phyloP scores from a whole-genome alignment of 2,797 vertebrate species.

The Taeniopygia guttata region DNA sequence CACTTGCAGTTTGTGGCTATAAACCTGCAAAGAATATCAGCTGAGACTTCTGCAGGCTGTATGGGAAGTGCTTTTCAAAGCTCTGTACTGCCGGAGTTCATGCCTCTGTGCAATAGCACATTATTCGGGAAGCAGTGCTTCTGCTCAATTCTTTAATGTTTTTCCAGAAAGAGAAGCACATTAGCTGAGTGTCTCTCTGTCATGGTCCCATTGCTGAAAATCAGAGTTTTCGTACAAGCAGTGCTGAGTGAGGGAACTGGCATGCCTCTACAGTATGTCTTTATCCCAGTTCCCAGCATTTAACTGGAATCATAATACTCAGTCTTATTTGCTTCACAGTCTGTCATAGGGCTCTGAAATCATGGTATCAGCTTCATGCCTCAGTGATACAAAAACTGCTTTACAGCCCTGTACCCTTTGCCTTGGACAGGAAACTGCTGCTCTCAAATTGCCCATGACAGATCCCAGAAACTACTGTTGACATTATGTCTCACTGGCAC shows the following conservation, averaged over 20 bases:
- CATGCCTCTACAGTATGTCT: neutral
- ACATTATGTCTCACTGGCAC: neutral
- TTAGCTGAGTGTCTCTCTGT: neutral
- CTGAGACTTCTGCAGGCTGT: neutral
- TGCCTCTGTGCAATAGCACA: neutral
- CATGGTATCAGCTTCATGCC: neutral
- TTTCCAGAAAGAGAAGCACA: constrained; percentile 1
- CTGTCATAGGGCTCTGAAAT: neutral
- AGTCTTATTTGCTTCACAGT: neutral
- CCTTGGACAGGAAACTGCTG: neutral
- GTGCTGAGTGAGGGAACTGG: neutral
- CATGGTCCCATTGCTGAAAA: neutral
- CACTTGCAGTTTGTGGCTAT: neutral
- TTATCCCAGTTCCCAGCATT: neutral
- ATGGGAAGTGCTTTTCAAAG: neutral
- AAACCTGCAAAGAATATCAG: neutral
- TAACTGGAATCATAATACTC: neutral
- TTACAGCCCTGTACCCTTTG: neutral
- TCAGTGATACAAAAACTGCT: neutral
- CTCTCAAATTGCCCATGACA: neutral
- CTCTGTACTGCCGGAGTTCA: neutral
- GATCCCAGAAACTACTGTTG: neutral
- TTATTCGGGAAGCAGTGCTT: neutral
- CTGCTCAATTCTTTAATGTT: neutral
- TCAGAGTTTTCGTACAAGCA: neutral